Conservation (phyloP, 2,888 invertebrate species). For the Chrysolina americana region DNA sequence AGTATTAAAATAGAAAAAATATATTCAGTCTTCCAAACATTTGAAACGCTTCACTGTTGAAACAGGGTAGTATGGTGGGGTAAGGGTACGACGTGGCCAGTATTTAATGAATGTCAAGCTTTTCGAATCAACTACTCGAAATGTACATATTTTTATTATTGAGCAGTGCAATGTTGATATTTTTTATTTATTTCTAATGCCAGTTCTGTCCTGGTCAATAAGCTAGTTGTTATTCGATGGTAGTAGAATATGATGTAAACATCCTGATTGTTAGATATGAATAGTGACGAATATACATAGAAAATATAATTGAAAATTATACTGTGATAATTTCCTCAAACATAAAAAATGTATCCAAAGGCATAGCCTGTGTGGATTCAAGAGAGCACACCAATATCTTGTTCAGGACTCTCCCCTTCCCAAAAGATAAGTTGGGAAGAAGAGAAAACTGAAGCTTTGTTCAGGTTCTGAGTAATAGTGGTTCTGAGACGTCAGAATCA, state of each 20-base stretch:
- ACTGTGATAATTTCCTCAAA: neutral
- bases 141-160: conserved; percentile 44
- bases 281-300: no score
- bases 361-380: no score
- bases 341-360: no score
- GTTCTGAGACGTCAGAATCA: no score
- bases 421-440: no score
- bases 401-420: neutral
- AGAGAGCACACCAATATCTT: no score
- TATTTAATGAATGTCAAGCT: conserved; percentile 52
- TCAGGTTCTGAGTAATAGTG: no score
- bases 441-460: no score
- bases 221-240: conserved; percentile 29
- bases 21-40: neutral
- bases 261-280: no score
- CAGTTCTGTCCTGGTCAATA: conserved; percentile 15
- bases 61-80: conserved; percentile 6
- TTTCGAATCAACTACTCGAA: conserved; percentile 32
- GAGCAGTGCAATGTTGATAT: conserved; percentile 62
- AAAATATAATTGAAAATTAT: neutral
- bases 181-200: conserved; percentile 4
- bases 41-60: neutral
- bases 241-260: neutral
- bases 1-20: neutral
- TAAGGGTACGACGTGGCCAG: conserved; percentile 55